These are phyloP conservation scores for Callyntrura guangdongensis DNA, from an alignment of 2,888 invertebrate genomes.

Conservation along the genomic window DNA sequence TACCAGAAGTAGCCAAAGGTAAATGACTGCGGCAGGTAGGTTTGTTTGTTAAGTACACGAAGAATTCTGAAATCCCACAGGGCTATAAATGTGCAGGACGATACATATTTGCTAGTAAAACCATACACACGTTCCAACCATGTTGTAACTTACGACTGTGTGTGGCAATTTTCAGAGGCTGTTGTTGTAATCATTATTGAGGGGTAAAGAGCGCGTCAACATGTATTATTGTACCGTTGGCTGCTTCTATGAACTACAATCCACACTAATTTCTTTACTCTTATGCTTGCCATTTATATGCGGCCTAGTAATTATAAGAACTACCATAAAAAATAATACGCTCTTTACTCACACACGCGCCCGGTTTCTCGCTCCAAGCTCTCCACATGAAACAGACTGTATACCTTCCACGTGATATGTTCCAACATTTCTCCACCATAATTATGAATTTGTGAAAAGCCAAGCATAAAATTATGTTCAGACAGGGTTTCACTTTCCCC, in stretches of 20 bases:
- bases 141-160: background rate
- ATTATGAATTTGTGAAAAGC: conserved; percentile 5
- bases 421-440: background rate
- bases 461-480: background rate
- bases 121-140: background rate
- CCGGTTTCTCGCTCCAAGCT: background rate
- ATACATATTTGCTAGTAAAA: background rate
- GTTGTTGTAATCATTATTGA: conserved; percentile 26
- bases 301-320: conserved; percentile 25
- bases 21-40: too few relatives aligned
- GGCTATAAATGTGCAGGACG: background rate
- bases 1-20: too few relatives aligned
- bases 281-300: background rate
- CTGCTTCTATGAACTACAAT: background rate
- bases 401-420: background rate
- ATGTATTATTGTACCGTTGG: background rate
- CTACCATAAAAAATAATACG: background rate
- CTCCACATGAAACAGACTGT: background rate
- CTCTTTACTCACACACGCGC: background rate
- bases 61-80: background rate
- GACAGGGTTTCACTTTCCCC: background rate
- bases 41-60: too few relatives aligned
- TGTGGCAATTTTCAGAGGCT: background rate
- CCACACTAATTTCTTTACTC: background rate
- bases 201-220: conserved; percentile 13